Base-by-base conservation (phyloP, 2,113 vertebrate species). In the Aythya baeri region DNA sequence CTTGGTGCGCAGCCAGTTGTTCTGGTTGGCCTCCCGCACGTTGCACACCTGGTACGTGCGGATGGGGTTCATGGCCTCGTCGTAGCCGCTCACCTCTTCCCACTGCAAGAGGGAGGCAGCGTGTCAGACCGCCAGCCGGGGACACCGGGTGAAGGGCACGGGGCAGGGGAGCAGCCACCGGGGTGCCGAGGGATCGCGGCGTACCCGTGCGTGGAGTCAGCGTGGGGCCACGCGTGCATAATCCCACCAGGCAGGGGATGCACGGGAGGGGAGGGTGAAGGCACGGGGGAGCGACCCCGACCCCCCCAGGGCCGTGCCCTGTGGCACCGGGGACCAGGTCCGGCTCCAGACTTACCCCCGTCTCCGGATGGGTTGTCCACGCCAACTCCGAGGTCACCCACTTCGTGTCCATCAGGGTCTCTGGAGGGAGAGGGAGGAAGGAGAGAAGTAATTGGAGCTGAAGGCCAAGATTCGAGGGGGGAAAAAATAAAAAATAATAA, bases 31-130 rank as follows among this genome's bases (percentile, higher is more conserved):
- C 86, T 99, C 98, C 3, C 91, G 98, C 25, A 99, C 99, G 0
- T 99, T 99, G 95, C 99, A 99, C 63, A 99, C 99, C 98, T 99
- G 99, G 94, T 99, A 99, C 0, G 99, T 99, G 97, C 99, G 98
- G 97, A 99, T 99, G 68, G 99, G 99, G 97, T 99, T 99, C 98
- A 99, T 99, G 91, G 98, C 98, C 83, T 99, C 99, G 0, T 99
- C 99, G 0, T 99, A 99, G 72, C 99, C 99, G 5, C 99, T 99
- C 93, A 99, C 99, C 96, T 99, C 99, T 97, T 99, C 99, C 99
- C 99, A 99, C 99, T 99, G 97, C 2, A 72, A 93, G 73, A 2
- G 0, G 80, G 50, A 97, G 27, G 26, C 32, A 91, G 66, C 6
- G 2, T 26, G 57, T 96, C 61, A 96, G 79, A 78, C 31, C 66